Percentiles rank a stretch among this genome's conserved stretches.
phyloP scores from a whole-genome alignment of 2,888 invertebrate genomes.

The Meliscaeva auricollis region DNA sequence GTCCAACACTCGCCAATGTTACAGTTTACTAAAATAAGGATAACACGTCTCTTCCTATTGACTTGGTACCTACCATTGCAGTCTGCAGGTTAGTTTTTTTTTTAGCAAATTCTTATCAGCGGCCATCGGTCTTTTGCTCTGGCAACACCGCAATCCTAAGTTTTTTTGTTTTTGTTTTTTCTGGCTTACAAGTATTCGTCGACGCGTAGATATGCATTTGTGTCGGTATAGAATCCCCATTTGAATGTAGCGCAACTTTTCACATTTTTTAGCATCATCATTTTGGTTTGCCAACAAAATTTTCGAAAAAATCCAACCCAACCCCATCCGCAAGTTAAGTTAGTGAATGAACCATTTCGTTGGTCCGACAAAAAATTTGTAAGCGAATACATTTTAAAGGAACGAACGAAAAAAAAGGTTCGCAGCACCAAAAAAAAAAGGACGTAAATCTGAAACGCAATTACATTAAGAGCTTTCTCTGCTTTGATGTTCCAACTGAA shows the following conservation, averaged over 20 bases:
- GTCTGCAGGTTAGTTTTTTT: constrained; percentile 25
- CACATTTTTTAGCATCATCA: constrained; percentile 54
- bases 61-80: too few relatives aligned
- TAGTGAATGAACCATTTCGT: constrained; percentile 25
- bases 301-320: constrained; percentile 9
- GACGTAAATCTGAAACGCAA: constrained; percentile 69
- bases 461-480: constrained; percentile 63
- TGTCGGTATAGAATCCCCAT: too few relatives aligned
- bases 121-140: constrained; percentile 31
- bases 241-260: constrained; percentile 42
- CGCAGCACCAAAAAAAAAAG: constrained; percentile 4
- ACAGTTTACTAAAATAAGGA: constrained; percentile 29
- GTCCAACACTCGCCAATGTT: constrained; percentile 13
- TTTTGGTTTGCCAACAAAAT: constrained; percentile 65
- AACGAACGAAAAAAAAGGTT: neutral
- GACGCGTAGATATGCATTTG: too few relatives aligned
- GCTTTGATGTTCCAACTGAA: constrained; percentile 56
- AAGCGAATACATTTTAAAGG: constrained; percentile 41
- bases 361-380: constrained; percentile 46
- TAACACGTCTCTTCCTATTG: constrained; percentile 24
- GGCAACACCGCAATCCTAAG: constrained; percentile 23
- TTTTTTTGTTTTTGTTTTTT: neutral
- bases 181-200: too few relatives aligned
- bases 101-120: constrained; percentile 34
- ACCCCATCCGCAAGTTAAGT: neutral